A percentile compares a stretch with the other conserved stretches of the same genome.
Conservation (phyloP, 2,113 vertebrate genomes). For the Gymnobelideus leadbeateri region DNA sequence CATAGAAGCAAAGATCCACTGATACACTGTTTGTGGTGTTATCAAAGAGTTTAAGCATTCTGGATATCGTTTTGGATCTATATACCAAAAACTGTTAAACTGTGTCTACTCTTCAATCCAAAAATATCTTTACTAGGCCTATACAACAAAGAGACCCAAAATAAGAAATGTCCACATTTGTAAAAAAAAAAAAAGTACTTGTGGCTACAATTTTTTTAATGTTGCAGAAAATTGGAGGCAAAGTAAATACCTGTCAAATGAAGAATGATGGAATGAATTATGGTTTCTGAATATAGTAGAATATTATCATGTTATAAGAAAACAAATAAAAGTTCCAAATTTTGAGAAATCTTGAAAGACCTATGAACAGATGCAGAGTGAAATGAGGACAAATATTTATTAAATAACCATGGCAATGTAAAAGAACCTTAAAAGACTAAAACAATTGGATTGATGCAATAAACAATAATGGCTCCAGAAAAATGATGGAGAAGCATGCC, state of each 20-base stretch:
- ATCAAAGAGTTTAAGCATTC: background rate
- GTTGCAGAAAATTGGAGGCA: background rate
- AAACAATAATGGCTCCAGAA: background rate
- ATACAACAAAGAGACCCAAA: background rate
- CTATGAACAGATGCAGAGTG: background rate
- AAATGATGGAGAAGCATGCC: background rate
- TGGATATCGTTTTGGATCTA: background rate
- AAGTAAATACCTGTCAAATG: background rate
- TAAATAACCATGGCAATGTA: background rate
- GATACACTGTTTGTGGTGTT: background rate
- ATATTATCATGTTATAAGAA: background rate
- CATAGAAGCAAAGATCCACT: background rate
- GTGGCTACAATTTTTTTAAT: background rate
- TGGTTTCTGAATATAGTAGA: background rate
- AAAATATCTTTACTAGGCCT: background rate
- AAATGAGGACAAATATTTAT: background rate
- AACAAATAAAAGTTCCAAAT: background rate
- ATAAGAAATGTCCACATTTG: background rate
- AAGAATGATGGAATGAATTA: background rate
- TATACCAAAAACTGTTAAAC: background rate
- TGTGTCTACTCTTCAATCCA: background rate
- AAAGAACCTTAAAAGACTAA: background rate
- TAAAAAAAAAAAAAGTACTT: background rate
- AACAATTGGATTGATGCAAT: background rate
- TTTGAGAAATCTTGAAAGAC: background rate